Conservation (phyloP, 2,888 invertebrate species). For the Mamestra brassicae region DNA sequence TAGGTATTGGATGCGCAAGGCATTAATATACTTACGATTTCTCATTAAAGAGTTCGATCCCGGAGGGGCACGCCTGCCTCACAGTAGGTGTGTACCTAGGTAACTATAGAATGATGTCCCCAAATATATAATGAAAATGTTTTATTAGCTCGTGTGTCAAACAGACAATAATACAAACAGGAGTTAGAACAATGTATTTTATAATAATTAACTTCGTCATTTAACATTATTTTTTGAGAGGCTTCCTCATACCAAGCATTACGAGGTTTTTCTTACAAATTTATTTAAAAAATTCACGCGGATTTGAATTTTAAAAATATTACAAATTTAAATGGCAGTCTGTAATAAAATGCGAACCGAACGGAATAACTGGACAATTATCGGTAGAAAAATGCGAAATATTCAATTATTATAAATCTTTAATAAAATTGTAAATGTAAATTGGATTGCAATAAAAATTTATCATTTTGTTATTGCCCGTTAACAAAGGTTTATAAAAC, state of each 20-base stretch:
- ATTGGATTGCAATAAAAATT: constrained; percentile 8
- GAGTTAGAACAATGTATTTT: not conserved
- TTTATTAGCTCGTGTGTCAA: no score
- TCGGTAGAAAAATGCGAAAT: constrained; percentile 4
- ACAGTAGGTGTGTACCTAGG: not conserved
- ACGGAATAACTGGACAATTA: not conserved
- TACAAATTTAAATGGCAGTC: not conserved
- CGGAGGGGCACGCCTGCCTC: not conserved
- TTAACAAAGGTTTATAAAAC: constrained; percentile 18
- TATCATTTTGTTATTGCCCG: not conserved
- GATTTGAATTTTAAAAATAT: constrained; percentile 4
- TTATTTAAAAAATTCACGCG: not conserved
- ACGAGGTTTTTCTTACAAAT: not conserved
- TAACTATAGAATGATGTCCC: no score
- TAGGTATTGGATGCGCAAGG: no score
- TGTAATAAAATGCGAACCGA: not conserved
- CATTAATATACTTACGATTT: no score
- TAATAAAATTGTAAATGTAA: not conserved
- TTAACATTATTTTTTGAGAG: not conserved
- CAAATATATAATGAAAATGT: no score
- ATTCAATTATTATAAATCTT: constrained; percentile 8
- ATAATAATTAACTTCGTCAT: not conserved
- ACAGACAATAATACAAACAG: not conserved
- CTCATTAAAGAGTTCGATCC: not conserved
- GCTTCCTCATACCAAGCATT: constrained; percentile 36